Evolutionary conservation across 2,797 vertebrate genomes (phyloP).

Genomic region (Urocyon cinereoargenteus): DNA sequence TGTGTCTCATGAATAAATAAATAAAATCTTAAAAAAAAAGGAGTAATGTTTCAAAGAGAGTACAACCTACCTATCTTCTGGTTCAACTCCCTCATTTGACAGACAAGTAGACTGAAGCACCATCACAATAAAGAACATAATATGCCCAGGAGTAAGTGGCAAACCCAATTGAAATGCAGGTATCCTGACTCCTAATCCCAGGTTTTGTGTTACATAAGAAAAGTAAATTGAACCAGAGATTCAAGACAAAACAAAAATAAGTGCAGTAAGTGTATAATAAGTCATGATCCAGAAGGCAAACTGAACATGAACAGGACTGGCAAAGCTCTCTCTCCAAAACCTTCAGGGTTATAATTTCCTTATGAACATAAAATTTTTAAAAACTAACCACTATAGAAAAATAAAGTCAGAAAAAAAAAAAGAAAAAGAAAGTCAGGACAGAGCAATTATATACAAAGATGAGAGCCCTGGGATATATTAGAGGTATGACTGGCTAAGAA

Average conservation of each 20-base stretch:
- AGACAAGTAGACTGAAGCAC: neutral
- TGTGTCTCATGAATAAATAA: too few relatives aligned
- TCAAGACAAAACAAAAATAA: slow-evolving; percentile 53
- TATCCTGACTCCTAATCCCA: neutral
- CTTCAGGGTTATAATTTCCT: neutral
- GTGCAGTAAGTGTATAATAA: neutral
- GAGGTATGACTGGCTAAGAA: neutral
- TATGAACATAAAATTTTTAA: neutral
- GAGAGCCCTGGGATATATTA: neutral
- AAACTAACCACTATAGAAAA: neutral
- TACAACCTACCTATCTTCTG: neutral
- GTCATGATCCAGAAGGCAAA: neutral
- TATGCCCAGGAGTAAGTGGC: neutral
- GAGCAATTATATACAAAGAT: neutral
- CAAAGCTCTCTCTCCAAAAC: slow-evolving; percentile 40
- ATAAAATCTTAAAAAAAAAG: neutral
- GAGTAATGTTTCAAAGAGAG: slow-evolving; percentile 9
- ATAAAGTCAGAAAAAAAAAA: neutral
- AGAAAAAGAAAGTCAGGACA: slow-evolving; percentile 11
- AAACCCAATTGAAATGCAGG: neutral
- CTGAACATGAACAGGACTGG: neutral
- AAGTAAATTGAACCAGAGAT: neutral
- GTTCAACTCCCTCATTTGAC: neutral
- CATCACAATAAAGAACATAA: neutral
- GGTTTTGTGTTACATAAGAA: neutral